Evolutionary conservation across 1,140 invertebrate genomes (phyloP).

Genomic region (Whitmania pigra): DNA sequence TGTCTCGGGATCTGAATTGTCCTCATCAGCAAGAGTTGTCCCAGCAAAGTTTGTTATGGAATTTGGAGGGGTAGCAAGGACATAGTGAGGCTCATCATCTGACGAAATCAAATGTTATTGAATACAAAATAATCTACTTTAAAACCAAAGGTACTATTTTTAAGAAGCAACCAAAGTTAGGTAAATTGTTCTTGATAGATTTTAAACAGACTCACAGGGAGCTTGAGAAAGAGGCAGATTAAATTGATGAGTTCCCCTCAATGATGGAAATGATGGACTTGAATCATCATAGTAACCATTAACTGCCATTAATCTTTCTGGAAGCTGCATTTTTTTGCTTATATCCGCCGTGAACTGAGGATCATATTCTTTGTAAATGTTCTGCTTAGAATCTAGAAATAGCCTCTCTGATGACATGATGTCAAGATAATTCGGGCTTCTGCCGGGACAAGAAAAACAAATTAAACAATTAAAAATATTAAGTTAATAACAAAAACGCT

Average conservation of each 20-base stretch:
- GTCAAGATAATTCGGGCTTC: no score
- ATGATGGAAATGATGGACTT: neutral
- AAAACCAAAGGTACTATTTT: no score
- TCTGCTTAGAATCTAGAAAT: neutral
- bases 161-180: no score
- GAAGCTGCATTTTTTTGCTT: conserved; percentile 20
- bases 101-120: neutral
- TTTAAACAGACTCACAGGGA: neutral
- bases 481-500: no score
- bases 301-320: conserved; percentile 4
- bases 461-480: no score
- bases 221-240: conserved; percentile 1
- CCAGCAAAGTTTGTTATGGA: neutral
- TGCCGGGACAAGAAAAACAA: no score
- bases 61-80: neutral
- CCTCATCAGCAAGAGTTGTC: neutral
- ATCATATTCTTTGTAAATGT: conserved; percentile 14
- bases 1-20: neutral
- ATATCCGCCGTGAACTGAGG: conserved; percentile 14
- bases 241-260: neutral
- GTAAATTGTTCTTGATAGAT: no score
- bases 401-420: no score
- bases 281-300: conserved; percentile 7
- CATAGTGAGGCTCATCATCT: neutral
- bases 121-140: neutral